A percentile compares a stretch with the other conserved stretches of the same genome.
Evolutionary conservation across 2,888 invertebrate genomes (phyloP).

Genomic region (Lysandra bellargus): DNA sequence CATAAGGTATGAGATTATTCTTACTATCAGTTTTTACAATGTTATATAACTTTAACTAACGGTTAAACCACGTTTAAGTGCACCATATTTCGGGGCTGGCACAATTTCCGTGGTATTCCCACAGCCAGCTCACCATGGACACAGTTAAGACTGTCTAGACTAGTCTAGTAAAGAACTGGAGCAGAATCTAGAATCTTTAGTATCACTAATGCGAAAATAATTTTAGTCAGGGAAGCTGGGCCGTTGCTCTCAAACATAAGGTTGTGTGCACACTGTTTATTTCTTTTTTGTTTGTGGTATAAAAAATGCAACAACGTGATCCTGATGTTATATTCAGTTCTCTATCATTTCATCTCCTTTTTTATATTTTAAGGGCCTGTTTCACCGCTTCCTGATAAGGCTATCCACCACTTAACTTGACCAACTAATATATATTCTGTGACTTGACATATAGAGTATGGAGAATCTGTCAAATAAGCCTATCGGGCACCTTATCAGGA

Average conservation of each 20-base stretch:
- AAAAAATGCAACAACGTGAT: too few relatives aligned
- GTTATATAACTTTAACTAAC: background rate
- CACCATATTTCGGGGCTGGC: background rate
- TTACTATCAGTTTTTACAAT: background rate
- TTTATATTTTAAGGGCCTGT: too few relatives aligned
- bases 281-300: too few relatives aligned
- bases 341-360: too few relatives aligned
- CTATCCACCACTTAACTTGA: too few relatives aligned
- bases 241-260: conserved; percentile 33
- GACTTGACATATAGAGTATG: too few relatives aligned
- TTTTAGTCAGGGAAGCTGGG: conserved; percentile 37
- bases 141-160: conserved; percentile 42
- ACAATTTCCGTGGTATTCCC: background rate
- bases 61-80: background rate
- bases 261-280: background rate
- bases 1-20: too few relatives aligned
- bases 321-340: too few relatives aligned
- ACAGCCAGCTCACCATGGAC: background rate
- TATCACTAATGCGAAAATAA: conserved; percentile 39
- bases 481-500: too few relatives aligned
- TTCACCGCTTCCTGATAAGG: too few relatives aligned
- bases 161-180: background rate
- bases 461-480: too few relatives aligned
- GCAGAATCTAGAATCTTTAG: conserved; percentile 1
- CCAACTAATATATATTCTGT: too few relatives aligned